These are phyloP conservation scores for Sprattus sprattus DNA, from an alignment of 2,113 vertebrate genomes.

Conservation along the genomic window DNA sequence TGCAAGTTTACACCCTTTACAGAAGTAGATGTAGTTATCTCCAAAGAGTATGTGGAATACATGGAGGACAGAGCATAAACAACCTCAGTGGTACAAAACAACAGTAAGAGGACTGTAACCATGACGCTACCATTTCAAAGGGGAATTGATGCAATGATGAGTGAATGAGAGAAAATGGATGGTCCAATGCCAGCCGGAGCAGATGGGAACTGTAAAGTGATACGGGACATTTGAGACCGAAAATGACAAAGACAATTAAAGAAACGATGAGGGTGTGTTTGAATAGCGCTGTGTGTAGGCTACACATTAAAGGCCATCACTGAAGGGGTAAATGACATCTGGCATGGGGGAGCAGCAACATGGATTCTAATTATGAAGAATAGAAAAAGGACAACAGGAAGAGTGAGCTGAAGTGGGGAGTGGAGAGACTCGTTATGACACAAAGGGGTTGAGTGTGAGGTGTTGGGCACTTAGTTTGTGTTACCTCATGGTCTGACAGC, in stretches of 20 bases:
- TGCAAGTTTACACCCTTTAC: not conserved
- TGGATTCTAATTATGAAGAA: not conserved
- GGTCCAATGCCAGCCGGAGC: slow-evolving; percentile 31
- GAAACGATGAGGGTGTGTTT: not conserved
- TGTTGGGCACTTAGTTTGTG: not conserved
- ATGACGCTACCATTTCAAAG: slow-evolving; percentile 64
- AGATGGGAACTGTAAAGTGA: slow-evolving; percentile 35
- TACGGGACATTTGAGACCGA: not conserved
- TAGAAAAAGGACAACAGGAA: not conserved
- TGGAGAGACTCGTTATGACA: too few species aligned
- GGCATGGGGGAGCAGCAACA: not conserved
- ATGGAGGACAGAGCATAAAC: not conserved
- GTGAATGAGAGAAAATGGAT: slow-evolving; percentile 48
- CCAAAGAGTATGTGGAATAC: not conserved
- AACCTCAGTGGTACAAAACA: not conserved
- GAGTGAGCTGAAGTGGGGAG: not conserved
- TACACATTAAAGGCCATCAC: not conserved
- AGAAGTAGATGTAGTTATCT: not conserved
- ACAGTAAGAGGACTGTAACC: not conserved
- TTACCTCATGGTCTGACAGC: not conserved
- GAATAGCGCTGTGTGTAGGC: not conserved
- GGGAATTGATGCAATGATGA: slow-evolving; percentile 49
- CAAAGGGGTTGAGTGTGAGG: not conserved
- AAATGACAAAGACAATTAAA: not conserved
- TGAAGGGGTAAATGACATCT: not conserved